These are phyloP conservation scores for Limenitis arthemis DNA, from an alignment of 2,888 invertebrate genomes.

Conservation along the genomic window DNA sequence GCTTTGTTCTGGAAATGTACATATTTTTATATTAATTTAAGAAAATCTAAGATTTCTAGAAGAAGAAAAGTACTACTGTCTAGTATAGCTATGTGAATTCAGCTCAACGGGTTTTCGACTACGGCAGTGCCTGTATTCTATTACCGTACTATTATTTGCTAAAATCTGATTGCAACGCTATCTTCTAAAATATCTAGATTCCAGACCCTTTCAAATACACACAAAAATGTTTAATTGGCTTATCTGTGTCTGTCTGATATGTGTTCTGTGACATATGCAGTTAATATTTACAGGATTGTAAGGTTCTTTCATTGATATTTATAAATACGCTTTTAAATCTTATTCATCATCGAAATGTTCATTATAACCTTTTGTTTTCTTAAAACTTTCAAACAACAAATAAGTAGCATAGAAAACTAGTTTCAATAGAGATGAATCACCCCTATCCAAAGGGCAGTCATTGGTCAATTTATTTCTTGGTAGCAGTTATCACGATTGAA, in stretches of 20 bases:
- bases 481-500: conserved; percentile 71
- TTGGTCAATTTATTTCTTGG: conserved; percentile 69
- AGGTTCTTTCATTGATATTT: too few species aligned
- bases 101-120: conserved; percentile 2
- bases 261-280: too few species aligned
- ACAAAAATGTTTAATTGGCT: too few species aligned
- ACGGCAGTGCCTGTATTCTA: conserved; percentile 5
- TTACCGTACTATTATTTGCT: conserved; percentile 1
- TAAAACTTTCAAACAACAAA: conserved; percentile 21
- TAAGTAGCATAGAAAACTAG: conserved; percentile 5
- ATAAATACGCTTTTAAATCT: too few species aligned
- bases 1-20: too few species aligned
- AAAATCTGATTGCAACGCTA: too few species aligned
- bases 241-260: too few species aligned
- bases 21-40: neutral
- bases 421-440: conserved; percentile 27
- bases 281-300: too few species aligned
- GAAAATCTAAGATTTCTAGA: neutral
- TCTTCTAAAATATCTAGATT: too few species aligned
- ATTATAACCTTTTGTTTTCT: too few species aligned
- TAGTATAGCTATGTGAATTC: neutral
- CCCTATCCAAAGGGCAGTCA: conserved; percentile 51
- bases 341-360: too few species aligned
- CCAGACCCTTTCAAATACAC: too few species aligned
- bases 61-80: neutral